A percentile compares a stretch with the other conserved stretches of the same genome.
Evolutionary conservation across 2,888 invertebrate genomes (phyloP).

Genomic region (Osedax frankpressi): DNA sequence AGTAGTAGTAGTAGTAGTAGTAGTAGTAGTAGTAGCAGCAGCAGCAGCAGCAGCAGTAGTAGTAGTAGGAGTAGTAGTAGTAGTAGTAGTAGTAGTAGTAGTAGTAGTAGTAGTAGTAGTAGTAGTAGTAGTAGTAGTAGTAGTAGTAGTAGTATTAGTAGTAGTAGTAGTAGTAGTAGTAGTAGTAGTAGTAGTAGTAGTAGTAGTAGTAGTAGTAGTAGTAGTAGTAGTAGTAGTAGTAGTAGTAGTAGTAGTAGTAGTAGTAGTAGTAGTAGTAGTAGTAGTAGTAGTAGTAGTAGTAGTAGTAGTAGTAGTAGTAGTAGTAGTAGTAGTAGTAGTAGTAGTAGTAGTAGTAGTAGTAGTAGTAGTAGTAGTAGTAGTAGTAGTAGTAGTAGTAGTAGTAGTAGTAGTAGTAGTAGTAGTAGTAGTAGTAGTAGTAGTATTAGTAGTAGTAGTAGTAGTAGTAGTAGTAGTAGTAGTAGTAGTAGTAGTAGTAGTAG

Average conservation of each 20-base stretch:
- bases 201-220: slow-evolving; percentile 19
- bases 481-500: slow-evolving; percentile 15
- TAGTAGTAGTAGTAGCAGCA: slow-evolving; percentile 17
- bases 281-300: not conserved
- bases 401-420: slow-evolving; percentile 19
- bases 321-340: slow-evolving; percentile 18
- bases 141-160: slow-evolving; percentile 14
- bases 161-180: not conserved
- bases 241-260: slow-evolving; percentile 19
- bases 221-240: slow-evolving; percentile 19
- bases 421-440: slow-evolving; percentile 18
- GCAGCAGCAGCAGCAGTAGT: slow-evolving; percentile 11
- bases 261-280: slow-evolving; percentile 13
- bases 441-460: slow-evolving; percentile 15
- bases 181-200: not conserved
- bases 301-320: slow-evolving; percentile 8
- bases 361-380: slow-evolving; percentile 19
- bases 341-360: slow-evolving; percentile 19
- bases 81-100: not conserved
- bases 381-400: slow-evolving; percentile 19
- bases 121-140: slow-evolving; percentile 19
- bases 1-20: slow-evolving; percentile 19
- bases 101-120: slow-evolving; percentile 18
- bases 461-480: not conserved
- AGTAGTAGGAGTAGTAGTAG: not conserved